A percentile compares a stretch with the other conserved stretches of the same genome.
Evolutionary conservation across 2,797 vertebrate genomes (phyloP).

Genomic region (Vespertilio murinus): DNA sequence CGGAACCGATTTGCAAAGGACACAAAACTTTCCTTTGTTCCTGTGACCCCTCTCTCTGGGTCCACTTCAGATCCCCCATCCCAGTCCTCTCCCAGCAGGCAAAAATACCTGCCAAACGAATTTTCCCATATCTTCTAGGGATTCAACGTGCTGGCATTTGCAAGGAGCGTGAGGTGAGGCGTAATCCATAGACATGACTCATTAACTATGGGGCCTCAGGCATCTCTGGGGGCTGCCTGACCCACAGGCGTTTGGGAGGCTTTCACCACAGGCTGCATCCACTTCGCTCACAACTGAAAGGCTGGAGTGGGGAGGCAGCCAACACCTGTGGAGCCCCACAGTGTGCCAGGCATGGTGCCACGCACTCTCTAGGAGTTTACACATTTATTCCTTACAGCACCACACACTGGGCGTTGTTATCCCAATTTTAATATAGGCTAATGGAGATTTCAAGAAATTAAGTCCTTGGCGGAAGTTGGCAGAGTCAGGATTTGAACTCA

Average conservation of each 20-base stretch:
- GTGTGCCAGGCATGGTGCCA: fast-evolving
- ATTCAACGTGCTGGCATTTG: neutral
- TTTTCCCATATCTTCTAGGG: neutral
- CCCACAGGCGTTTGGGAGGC: neutral
- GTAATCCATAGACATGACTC: neutral
- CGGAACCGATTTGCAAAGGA: neutral
- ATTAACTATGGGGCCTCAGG: no score
- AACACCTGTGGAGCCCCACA: neutral
- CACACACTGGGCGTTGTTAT: neutral
- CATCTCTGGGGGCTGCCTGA: neutral
- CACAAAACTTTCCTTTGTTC: neutral
- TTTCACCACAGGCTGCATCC: neutral
- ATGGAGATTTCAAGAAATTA: neutral
- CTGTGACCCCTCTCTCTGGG: neutral
- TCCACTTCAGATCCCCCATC: neutral
- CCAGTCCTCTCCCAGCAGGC: neutral
- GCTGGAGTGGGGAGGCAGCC: neutral
- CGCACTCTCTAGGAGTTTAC: neutral
- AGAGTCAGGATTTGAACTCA: neutral
- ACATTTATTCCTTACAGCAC: neutral
- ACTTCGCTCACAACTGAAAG: neutral
- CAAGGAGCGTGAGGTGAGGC: neutral
- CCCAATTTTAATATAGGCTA: neutral
- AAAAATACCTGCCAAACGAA: neutral
- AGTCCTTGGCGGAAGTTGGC: neutral